Conservation (phyloP, 2,797 vertebrate species). For the Pseudocheirus occidentalis region DNA sequence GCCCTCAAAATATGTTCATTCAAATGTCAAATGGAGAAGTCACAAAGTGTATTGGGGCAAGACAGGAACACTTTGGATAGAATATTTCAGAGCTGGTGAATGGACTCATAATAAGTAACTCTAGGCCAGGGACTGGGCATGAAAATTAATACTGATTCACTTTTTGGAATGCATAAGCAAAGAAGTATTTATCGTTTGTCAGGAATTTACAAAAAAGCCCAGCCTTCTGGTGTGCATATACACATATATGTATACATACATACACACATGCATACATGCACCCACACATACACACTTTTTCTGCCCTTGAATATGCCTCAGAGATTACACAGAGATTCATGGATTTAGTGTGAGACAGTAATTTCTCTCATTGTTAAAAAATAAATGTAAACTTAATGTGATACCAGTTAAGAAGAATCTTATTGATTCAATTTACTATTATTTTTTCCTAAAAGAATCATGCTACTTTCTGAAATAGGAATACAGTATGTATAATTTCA, state of each 20-base stretch:
- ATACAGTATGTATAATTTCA: conserved; percentile 13
- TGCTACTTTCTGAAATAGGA: conserved; percentile 40
- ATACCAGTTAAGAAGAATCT: neutral
- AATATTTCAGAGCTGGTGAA: neutral
- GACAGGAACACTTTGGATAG: neutral
- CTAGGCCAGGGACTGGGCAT: neutral
- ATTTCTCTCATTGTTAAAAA: neutral
- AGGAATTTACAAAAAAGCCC: conserved; percentile 40
- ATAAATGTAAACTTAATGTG: neutral
- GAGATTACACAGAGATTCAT: neutral
- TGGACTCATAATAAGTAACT: neutral
- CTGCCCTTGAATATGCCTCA: neutral
- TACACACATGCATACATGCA: neutral
- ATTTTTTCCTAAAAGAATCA: conserved; percentile 4
- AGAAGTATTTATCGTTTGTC: conserved; percentile 29
- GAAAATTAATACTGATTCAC: neutral
- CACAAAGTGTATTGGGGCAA: neutral
- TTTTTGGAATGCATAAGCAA: neutral
- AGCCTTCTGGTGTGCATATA: neutral
- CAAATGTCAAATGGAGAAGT: neutral
- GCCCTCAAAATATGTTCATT: neutral
- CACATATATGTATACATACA: neutral
- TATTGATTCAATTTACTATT: neutral
- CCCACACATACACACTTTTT: neutral
- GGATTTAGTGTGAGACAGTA: neutral